Percentiles rank a stretch among this genome's conserved stretches.
Conservation (phyloP, 2,888 invertebrate genomes). For the Eutolmus rufibarbis region DNA sequence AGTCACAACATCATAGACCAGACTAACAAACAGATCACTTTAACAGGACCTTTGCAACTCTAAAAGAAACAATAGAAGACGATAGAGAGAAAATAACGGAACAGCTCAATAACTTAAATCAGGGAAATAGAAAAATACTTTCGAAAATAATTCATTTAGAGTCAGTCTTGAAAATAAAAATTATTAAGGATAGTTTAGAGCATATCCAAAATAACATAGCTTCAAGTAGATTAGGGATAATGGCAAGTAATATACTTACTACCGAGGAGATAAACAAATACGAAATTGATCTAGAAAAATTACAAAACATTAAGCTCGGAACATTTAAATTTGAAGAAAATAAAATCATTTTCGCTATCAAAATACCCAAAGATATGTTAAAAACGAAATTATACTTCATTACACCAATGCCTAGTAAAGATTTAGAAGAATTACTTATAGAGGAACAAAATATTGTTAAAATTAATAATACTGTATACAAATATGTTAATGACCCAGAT, state of each 20-base stretch:
- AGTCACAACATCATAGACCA: conserved; percentile 29
- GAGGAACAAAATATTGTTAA: background rate
- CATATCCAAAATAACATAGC: conserved; percentile 38
- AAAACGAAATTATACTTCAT: background rate
- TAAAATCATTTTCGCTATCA: conserved; percentile 39
- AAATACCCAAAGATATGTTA: conserved; percentile 33
- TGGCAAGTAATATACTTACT: conserved; percentile 38
- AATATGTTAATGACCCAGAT: background rate
- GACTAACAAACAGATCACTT: conserved; percentile 29
- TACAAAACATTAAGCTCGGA: conserved; percentile 41
- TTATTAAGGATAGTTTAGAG: conserved; percentile 14
- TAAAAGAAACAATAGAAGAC: conserved; percentile 21
- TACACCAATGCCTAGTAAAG: conserved; percentile 2
- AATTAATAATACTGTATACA: background rate
- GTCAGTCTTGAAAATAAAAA: conserved; percentile 23
- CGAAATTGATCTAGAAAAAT: conserved; percentile 23
- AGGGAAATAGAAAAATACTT: background rate
- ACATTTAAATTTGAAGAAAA: conserved; percentile 20
- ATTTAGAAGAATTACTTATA: background rate
- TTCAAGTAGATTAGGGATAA: conserved; percentile 36
- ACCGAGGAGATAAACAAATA: conserved; percentile 32
- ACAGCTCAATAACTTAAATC: background rate
- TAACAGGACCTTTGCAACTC: conserved; percentile 25
- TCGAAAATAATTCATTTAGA: background rate
- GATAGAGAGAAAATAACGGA: conserved; percentile 7